Evolutionary conservation across 2,797 vertebrate species (phyloP).

Genomic region (Phalloptychus januarius): DNA sequence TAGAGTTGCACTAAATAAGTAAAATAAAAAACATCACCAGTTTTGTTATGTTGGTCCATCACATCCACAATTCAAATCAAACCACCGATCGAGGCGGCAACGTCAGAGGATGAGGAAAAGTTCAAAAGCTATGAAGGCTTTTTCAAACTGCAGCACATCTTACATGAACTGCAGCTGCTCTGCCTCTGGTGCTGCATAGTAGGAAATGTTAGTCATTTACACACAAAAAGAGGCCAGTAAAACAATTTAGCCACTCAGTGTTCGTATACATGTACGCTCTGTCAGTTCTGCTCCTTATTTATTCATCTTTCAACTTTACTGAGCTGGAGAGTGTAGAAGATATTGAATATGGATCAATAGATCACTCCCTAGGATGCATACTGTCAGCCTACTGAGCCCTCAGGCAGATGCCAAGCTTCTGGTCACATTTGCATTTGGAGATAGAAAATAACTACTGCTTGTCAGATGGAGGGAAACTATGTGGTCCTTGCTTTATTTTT

Average conservation of each 20-base stretch:
- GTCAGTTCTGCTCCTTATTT: slow-evolving; percentile 74
- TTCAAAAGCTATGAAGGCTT: neutral
- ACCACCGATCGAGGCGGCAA: neutral
- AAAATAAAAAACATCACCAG: too few relatives aligned
- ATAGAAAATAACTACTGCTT: slow-evolving; percentile 71
- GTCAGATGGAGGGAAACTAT: slow-evolving; percentile 50
- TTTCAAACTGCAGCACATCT: neutral
- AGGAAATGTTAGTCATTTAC: slow-evolving; percentile 32
- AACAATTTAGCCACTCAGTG: slow-evolving; percentile 46
- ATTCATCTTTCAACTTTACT: slow-evolving; percentile 76
- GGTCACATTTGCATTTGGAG: slow-evolving; percentile 77
- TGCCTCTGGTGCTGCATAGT: neutral
- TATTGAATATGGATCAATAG: slow-evolving; percentile 82
- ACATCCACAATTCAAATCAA: neutral
- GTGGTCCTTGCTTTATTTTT: slow-evolving; percentile 35
- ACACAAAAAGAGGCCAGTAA: slow-evolving; percentile 17
- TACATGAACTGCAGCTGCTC: neutral
- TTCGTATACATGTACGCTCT: slow-evolving; percentile 56
- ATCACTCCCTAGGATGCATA: slow-evolving; percentile 78
- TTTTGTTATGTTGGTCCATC: neutral
- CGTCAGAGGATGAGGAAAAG: neutral
- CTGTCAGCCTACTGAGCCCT: slow-evolving; percentile 78
- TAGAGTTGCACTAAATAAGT: neutral
- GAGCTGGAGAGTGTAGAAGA: slow-evolving; percentile 73
- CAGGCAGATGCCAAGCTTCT: slow-evolving; percentile 72